Evolutionary conservation across 2,797 vertebrate genomes (phyloP).

Genomic region (Austrolebias charrua): DNA sequence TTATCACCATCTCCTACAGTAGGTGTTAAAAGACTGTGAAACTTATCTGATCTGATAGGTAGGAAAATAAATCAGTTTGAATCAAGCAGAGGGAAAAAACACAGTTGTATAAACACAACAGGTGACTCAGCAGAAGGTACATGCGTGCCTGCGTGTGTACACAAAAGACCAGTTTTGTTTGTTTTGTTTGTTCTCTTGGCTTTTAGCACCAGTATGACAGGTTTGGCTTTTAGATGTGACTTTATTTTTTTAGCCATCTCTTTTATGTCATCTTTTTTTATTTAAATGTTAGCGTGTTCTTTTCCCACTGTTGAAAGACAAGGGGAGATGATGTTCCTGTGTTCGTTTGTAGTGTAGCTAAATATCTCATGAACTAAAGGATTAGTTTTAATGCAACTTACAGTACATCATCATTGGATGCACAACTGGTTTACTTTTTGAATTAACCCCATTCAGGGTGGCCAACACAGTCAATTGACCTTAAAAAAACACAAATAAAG

Average conservation of each 20-base stretch:
- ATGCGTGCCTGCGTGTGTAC: conserved; percentile 8
- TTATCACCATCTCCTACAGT: conserved; percentile 68
- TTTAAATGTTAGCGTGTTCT: conserved; percentile 3
- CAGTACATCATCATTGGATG: no score
- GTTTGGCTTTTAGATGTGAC: conserved; percentile 41
- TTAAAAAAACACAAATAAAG: no score
- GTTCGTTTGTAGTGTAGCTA: no score
- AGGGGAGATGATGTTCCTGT: no score
- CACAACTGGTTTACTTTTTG: no score
- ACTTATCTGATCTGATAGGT: conserved; percentile 78
- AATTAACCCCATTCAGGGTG: no score
- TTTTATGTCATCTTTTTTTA: conserved; percentile 6
- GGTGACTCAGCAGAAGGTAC: conserved; percentile 37
- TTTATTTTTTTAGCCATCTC: conserved; percentile 7
- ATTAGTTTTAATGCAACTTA: no score
- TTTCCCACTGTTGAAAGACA: background rate
- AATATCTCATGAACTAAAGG: no score
- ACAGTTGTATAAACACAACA: conserved; percentile 69
- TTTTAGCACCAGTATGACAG: conserved; percentile 53
- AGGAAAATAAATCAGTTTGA: conserved; percentile 61
- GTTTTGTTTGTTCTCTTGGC: conserved; percentile 58
- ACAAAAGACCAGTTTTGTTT: conserved; percentile 45
- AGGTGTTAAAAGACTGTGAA: conserved; percentile 76
- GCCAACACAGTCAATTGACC: no score
- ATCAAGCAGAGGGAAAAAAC: conserved; percentile 47